Evolutionary conservation across 2,797 vertebrate genomes (phyloP), one percentile per base, ranked within the genome.

Genomic region (Pangasius larnaudii): DNA sequence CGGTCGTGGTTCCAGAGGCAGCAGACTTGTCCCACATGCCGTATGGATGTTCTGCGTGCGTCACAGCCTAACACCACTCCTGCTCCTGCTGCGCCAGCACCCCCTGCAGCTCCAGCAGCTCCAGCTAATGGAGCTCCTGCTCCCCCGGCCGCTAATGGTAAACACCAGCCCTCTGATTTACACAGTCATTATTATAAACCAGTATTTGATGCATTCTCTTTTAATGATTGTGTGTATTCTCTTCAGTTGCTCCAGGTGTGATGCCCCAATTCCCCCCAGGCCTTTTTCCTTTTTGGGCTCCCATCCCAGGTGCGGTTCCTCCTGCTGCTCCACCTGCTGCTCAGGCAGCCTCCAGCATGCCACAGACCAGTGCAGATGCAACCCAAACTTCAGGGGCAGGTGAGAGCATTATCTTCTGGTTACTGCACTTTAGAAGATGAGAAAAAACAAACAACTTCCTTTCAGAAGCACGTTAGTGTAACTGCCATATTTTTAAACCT

Each of bases 1-100:
- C 97, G 98, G 71, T 99, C 98, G 56, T 99, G 98, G 98, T 99
- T 99, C 95, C 98, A 99, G 95, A 96, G 98, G 88, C 98, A 99
- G 93, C 98, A 99, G 95, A 99, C 98, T 2, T 99, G 98, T 88
- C 98, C 98, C 2, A 99, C 98, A 1, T 99, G 98, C 91, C 97
- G 98, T 6, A 99, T 99, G 98, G 98, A 99, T 1, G 97, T 99
- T 39, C 96, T 99, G 0, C 94, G 98, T 0, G 98, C 97, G 0
- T 96, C 98, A 0, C 96, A 97, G 51, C 97, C 97, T 7, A 92
- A 96, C 1, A 97, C 97, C 92, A 93, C 96, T 4, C 96, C 95
- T 0, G 91, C 96, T 0, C 95, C 97, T 0, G 95, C 97, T 0
- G 96, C 96, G 0, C 95, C 96, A 0, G 94, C 95, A 0, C 87